Base-by-base conservation (phyloP, 2,797 vertebrate species). In the Rhincodon typus region DNA sequence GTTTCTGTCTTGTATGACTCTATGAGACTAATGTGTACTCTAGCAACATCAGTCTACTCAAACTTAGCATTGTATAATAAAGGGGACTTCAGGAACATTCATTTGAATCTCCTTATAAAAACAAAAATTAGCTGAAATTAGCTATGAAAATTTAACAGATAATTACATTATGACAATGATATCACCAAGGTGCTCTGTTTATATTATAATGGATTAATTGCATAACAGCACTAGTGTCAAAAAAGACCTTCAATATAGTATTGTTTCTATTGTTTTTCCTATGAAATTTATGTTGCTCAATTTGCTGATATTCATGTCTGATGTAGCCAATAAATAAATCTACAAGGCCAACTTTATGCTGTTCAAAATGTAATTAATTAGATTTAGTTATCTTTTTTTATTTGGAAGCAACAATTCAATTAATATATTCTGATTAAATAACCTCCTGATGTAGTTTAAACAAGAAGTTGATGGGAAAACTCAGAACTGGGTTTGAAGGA, bases 301-400 rank as follows among this genome's bases (percentile, higher is more conserved):
- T 53, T 53, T 34, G 70, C 42, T 34, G 27, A 34, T 50, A 77
- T 57, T 74, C 42, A 53, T 19, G 27, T 95, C 50, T 95, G 38
- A 21, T 57, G 57, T 50, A 53, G 19, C n/a, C 38, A 30, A 67
- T 74, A 95, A 74, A 77, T 46, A 95, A 57, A 4, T 34, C 10
- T 62, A 30, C 27, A 91, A 91, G 53, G 88, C 30, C 62, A 91
- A 66, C 34, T 34, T 72, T 70, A 72, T 95, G 46, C 94, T 77
- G 70, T 17, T 95, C 25, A 50, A 25, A 77, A 50, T 95, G 30
- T 72, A 94, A 94, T 94, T 94, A 74, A 94, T 94, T 34, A 70
- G 42, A 50, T 95, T 95, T 77, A 77, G 42, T 30, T 46, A 46
- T 53, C 53, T 46, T 30, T 30, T 30, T 95, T 95, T 74, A 46